Conservation (phyloP, 1,140 invertebrate genomes). For the Maniola jurtina region DNA sequence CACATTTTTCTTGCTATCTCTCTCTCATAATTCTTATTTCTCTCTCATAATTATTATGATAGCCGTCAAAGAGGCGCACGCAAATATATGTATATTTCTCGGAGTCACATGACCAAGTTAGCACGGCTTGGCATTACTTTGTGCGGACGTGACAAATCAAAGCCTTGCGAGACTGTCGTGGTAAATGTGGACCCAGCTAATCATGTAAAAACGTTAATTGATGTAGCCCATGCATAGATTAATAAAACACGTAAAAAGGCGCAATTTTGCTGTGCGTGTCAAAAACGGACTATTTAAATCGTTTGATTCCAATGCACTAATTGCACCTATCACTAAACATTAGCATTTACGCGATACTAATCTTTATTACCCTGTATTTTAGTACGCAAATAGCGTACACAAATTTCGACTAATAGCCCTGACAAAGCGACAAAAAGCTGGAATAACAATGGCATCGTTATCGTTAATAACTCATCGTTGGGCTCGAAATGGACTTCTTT, state of each 20-base stretch:
- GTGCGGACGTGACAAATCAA: too few species aligned
- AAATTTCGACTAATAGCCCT: slow-evolving; percentile 35
- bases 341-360: slow-evolving; percentile 16
- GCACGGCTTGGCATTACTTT: too few species aligned
- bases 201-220: background rate
- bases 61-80: too few species aligned
- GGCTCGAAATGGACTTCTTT: slow-evolving; percentile 55
- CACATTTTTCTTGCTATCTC: too few species aligned
- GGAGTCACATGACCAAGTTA: too few species aligned
- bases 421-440: slow-evolving; percentile 53
- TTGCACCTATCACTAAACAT: slow-evolving; percentile 10
- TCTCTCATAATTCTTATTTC: too few species aligned
- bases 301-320: slow-evolving; percentile 13
- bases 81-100: too few species aligned
- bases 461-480: slow-evolving; percentile 68
- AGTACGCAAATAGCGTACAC: slow-evolving; percentile 28
- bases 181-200: too few species aligned
- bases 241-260: background rate
- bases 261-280: background rate
- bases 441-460: slow-evolving; percentile 65
- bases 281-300: background rate
- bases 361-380: slow-evolving; percentile 16
- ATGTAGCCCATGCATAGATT: slow-evolving; percentile 2
- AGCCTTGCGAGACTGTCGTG: too few species aligned
- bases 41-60: too few species aligned